Percentiles rank a stretch among this genome's conserved stretches.
phyloP scores from a whole-genome alignment of 1,140 invertebrate species.

The Stegodyphus mimosarum region DNA sequence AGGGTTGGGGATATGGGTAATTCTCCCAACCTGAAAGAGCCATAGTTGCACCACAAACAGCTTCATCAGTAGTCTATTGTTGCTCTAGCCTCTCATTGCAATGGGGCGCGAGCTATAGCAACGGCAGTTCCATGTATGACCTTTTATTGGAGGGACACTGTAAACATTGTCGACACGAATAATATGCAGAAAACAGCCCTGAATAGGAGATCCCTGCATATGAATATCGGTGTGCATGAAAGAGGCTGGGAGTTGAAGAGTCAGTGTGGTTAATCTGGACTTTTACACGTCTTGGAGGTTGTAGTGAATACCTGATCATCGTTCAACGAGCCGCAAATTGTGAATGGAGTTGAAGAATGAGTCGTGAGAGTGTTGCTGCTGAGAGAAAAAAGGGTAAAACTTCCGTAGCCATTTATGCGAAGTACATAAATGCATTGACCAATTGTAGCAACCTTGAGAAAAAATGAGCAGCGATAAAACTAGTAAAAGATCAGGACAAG shows the following conservation, averaged over 20 bases:
- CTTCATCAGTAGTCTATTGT: slow-evolving; percentile 55
- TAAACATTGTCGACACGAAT: slow-evolving; percentile 51
- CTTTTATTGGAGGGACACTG: slow-evolving; percentile 51
- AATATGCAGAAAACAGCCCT: neutral
- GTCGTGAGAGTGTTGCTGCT: neutral
- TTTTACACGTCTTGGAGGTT: neutral
- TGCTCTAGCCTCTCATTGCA: neutral
- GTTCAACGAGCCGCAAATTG: neutral
- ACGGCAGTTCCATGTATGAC: slow-evolving; percentile 49
- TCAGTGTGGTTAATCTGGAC: slow-evolving; percentile 41
- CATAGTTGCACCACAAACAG: slow-evolving; percentile 48
- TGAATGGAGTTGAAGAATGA: neutral
- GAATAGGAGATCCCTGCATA: neutral
- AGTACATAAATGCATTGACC: no score
- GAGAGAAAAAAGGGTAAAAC: neutral
- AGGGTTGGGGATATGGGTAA: slow-evolving; percentile 44
- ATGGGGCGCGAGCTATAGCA: slow-evolving; percentile 30
- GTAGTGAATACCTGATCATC: neutral
- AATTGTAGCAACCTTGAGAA: no score
- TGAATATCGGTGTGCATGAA: no score
- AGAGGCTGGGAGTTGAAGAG: neutral
- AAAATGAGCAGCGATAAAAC: no score
- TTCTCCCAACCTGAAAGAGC: slow-evolving; percentile 26
- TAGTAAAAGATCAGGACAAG: no score
- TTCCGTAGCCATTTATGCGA: neutral